Evolutionary conservation across 2,888 invertebrate genomes (phyloP).

Genomic region (Daptonema setosum): DNA sequence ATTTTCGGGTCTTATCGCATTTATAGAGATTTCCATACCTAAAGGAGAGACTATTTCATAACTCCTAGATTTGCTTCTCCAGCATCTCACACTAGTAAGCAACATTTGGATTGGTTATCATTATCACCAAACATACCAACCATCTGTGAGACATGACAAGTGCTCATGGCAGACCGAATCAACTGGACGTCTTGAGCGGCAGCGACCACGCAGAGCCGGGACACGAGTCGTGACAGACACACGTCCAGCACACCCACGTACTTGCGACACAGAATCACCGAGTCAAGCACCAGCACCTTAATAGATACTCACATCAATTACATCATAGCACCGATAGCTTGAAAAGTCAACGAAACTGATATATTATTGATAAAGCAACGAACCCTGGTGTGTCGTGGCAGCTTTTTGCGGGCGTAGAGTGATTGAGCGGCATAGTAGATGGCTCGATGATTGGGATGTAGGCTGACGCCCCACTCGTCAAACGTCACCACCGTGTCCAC

Average conservation of each 20-base stretch:
- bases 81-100: too few relatives aligned
- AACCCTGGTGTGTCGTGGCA: constrained; percentile 10
- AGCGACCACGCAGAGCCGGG: constrained; percentile 20
- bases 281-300: constrained; percentile 18
- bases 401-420: constrained; percentile 12
- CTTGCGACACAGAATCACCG: constrained; percentile 27
- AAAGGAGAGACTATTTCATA: background rate
- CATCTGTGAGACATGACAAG: background rate
- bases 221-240: constrained; percentile 17
- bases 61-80: too few relatives aligned
- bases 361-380: background rate
- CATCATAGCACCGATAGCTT: background rate
- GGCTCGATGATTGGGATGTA: constrained; percentile 58
- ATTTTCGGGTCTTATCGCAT: too few relatives aligned
- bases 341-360: background rate
- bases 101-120: too few relatives aligned
- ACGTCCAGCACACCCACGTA: constrained; percentile 28
- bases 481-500: constrained; percentile 52
- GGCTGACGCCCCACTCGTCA: constrained; percentile 74
- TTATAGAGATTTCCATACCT: background rate
- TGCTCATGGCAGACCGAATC: background rate
- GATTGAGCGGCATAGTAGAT: constrained; percentile 16
- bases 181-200: constrained; percentile 9
- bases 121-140: too few relatives aligned
- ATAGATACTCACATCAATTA: background rate